Conservation (phyloP, 1,140 invertebrate species). For the Hypsibius dujardini region DNA sequence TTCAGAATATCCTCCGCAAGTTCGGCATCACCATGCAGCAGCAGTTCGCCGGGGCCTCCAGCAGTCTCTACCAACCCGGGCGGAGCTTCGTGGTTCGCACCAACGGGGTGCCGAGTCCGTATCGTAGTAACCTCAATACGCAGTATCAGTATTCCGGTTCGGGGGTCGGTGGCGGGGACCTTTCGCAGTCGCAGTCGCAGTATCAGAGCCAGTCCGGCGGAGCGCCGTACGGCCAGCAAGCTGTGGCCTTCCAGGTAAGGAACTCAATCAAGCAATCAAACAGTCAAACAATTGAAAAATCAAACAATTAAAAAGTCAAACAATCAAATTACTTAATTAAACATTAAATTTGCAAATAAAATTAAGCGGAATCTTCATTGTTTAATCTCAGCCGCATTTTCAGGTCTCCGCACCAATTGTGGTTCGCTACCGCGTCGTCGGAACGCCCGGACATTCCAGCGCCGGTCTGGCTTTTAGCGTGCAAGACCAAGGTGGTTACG, state of each 20-base stretch:
- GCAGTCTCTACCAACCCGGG: not conserved
- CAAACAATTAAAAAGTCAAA: too few relatives aligned
- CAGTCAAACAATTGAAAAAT: too few relatives aligned
- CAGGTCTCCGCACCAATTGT: not conserved
- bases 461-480: not conserved
- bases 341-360: too few relatives aligned
- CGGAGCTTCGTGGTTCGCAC: not conserved
- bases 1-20: constrained; percentile 1
- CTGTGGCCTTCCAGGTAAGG: constrained; percentile 1
- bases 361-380: too few relatives aligned
- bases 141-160: not conserved
- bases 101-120: not conserved
- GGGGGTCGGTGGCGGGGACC: not conserved
- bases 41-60: not conserved
- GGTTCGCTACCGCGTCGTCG: not conserved
- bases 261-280: not conserved
- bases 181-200: not conserved
- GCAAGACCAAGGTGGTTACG: not conserved
- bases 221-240: not conserved
- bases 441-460: not conserved
- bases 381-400: too few relatives aligned
- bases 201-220: not conserved
- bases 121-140: not conserved
- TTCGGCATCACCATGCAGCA: constrained; percentile 13
- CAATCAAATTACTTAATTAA: too few relatives aligned